phyloP scores from a whole-genome alignment of 2,797 vertebrate genomes.

The Macropodus opercularis region DNA sequence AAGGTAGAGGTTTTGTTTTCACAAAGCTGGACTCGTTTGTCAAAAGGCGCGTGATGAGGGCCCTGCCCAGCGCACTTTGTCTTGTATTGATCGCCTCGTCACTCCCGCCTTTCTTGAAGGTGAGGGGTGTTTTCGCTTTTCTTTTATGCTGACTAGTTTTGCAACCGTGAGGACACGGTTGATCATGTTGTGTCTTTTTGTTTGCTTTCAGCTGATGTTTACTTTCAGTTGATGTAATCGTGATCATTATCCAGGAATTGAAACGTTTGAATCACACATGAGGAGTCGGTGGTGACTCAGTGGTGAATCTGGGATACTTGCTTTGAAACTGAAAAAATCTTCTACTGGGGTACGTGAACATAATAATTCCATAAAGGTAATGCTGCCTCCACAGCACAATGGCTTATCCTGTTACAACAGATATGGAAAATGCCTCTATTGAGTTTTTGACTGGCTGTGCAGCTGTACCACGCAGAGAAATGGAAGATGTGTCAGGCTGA shows the following conservation, averaged over 20 bases:
- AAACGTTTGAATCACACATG: background rate
- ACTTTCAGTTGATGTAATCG: background rate
- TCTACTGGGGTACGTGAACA: background rate
- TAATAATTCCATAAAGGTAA: background rate
- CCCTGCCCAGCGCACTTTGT: slow-evolving; percentile 60
- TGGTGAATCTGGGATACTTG: background rate
- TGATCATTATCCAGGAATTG: background rate
- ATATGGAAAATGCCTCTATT: slow-evolving; percentile 6
- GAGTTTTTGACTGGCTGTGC: slow-evolving; percentile 7
- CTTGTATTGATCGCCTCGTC: slow-evolving; percentile 77
- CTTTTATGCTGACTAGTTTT: slow-evolving; percentile 40
- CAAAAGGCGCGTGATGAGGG: slow-evolving; percentile 60
- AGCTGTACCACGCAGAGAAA: slow-evolving; percentile 17
- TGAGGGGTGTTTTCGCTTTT: slow-evolving; percentile 58
- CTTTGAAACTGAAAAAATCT: background rate
- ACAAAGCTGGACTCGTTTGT: slow-evolving; percentile 73
- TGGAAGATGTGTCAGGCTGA: slow-evolving; percentile 27
- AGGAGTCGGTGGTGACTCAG: background rate
- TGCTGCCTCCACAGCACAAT: background rate
- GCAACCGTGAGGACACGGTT: slow-evolving; percentile 9
- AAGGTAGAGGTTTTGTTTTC: slow-evolving; percentile 74
- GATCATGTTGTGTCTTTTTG: background rate
- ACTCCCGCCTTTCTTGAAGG: slow-evolving; percentile 58
- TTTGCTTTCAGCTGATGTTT: too few relatives aligned
- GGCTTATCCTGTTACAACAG: background rate